Evolutionary conservation across 2,797 vertebrate genomes (phyloP), one percentile per base, ranked within the genome.

Genomic region (Bovichtus variegatus): DNA sequence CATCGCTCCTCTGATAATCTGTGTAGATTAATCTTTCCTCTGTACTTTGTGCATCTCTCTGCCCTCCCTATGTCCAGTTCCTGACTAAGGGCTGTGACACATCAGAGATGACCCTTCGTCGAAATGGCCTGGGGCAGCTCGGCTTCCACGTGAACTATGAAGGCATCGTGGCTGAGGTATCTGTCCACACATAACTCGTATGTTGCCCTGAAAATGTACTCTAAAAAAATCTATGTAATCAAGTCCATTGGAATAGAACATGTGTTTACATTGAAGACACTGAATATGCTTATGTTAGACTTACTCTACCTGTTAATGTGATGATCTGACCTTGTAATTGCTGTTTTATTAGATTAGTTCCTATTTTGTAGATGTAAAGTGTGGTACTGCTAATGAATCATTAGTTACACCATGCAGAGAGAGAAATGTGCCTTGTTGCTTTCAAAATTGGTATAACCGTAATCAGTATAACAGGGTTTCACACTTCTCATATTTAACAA

Each of bases 81-180:
- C 95, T 98, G 81, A 98, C 97, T 9, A 99, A 98, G 82, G 98
- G 98, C 72, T 99, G 97, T 64, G 98, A 99, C 71, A 98, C 98
- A 0, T 96, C 97, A 60, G 98, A 99, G 92, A 98, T 99, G 97
- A 99, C 98, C 0, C 96, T 99, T 61, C 96, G 98, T 44, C 95
- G 98, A 78, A 99, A 99, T 0, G 98, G 97, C 27, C 94, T 99
- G 29, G 98, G 98, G 44, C 98, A 99, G 89, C 97, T 99, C 6
- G 98, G 98, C 46, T 99, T 99, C 95, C 98, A 99, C 0, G 97
- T 99, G 12, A 99, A 99, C 94, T 99, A 99, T 1, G 98, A 99
- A 92, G 98, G 98, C 92, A 99, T 99, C 0, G 98, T 99, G 87
- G 98, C 98, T 0, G 98, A 99, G 18, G 93, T 94, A 86, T 47